These are phyloP conservation scores for Cataglyphis hispanica DNA, from an alignment of 1,140 invertebrate genomes.

Conservation along the genomic window DNA sequence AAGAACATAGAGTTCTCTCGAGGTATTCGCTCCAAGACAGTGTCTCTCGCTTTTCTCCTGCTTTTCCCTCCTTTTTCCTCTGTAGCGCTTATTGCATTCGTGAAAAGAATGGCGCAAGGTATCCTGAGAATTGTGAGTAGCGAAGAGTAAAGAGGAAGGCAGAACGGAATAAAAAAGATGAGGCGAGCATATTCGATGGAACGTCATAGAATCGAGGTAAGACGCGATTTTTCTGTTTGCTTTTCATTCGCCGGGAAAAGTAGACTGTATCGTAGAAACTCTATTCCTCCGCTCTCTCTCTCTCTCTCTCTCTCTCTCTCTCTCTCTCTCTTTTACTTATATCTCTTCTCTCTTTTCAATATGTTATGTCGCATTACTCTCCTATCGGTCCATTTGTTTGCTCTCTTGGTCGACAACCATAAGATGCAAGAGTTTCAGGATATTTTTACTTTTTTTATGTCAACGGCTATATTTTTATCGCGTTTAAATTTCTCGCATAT, in stretches of 20 bases:
- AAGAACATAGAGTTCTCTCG: conserved; percentile 57
- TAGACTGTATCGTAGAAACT: conserved; percentile 49
- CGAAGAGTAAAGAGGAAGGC: conserved; percentile 38
- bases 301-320: conserved; percentile 50
- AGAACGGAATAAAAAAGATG: conserved; percentile 49
- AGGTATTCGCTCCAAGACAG: conserved; percentile 7
- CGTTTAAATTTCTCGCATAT: neutral
- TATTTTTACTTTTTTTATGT: conserved; percentile 39
- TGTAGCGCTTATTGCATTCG: conserved; percentile 66
- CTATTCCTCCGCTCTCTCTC: conserved; percentile 50
- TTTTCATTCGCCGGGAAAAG: conserved; percentile 68
- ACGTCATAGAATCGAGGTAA: conserved; percentile 58
- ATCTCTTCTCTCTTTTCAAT: conserved; percentile 12
- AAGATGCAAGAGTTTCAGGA: conserved; percentile 32
- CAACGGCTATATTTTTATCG: conserved; percentile 9
- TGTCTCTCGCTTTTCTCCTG: neutral
- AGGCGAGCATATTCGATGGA: conserved; percentile 64
- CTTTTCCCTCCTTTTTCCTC: neutral
- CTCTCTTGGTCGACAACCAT: conserved; percentile 4
- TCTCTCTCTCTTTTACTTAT: conserved; percentile 35
- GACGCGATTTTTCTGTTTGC: conserved; percentile 67
- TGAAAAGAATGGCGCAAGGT: conserved; percentile 60
- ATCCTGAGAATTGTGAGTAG: conserved; percentile 69
- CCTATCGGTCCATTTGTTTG: neutral
- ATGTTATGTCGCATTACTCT: conserved; percentile 50